These are phyloP conservation scores for Notospermus geniculatus DNA, from an alignment of 1,140 invertebrate species.

Conservation along the genomic window DNA sequence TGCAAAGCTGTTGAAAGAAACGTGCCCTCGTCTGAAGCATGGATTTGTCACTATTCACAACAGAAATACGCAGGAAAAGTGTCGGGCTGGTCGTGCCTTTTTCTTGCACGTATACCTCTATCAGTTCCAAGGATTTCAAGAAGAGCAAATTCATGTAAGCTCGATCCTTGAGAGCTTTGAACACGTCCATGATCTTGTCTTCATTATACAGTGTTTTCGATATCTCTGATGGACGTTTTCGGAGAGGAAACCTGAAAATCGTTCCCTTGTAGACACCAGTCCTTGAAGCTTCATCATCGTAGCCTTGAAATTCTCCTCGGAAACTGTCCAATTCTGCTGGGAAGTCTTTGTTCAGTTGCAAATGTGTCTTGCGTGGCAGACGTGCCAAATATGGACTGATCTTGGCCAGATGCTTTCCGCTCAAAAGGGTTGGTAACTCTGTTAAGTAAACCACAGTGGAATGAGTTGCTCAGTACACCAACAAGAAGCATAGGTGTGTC, in stretches of 20 bases:
- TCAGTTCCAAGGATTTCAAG: slow-evolving; percentile 22
- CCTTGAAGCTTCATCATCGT: slow-evolving; percentile 23
- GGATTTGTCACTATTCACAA: no score
- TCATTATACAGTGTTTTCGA: slow-evolving; percentile 22
- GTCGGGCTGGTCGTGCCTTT: background rate
- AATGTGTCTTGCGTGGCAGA: slow-evolving; percentile 15
- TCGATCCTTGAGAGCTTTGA: slow-evolving; percentile 25
- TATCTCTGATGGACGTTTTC: slow-evolving; percentile 18
- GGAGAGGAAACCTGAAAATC: slow-evolving; percentile 34
- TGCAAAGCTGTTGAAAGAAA: no score
- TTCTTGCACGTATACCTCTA: slow-evolving; percentile 18
- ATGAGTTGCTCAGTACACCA: no score
- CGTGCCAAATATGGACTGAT: slow-evolving; percentile 36
- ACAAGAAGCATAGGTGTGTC: no score
- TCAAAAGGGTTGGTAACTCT: slow-evolving; percentile 44
- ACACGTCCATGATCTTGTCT: slow-evolving; percentile 28
- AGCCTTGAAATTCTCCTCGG: slow-evolving; percentile 13
- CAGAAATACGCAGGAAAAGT: background rate
- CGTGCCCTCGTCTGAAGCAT: no score
- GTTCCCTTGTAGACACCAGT: slow-evolving; percentile 30
- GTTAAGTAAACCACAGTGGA: no score
- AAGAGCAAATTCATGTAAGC: slow-evolving; percentile 27
- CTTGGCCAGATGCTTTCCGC: slow-evolving; percentile 35
- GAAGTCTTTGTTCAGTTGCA: slow-evolving; percentile 8
- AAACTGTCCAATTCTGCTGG: slow-evolving; percentile 12